Evolutionary conservation across 2,113 vertebrate species (phyloP), one percentile per base, ranked within the genome.

Genomic region (Picathartes gymnocephalus): DNA sequence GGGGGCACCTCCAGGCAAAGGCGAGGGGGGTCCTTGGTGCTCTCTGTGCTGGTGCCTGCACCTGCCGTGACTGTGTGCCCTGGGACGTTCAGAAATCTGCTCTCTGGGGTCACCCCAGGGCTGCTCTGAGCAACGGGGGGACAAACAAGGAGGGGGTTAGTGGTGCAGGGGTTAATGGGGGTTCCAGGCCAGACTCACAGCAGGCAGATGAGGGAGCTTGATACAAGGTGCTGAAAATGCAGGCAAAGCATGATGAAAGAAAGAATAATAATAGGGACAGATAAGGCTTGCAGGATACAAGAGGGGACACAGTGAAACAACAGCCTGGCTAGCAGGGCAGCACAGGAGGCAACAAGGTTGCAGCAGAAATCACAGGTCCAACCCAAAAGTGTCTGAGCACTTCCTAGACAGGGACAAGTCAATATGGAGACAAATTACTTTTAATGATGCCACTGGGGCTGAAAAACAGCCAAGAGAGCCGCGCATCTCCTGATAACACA

Each of bases 51-150:
- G 93, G 22, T 42, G 96, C 25, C 6, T 27, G 66, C 7, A 35
- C 80, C 92, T 87, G 24, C 76, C 87, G n/a, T 70, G 83, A 50
- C 58, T 77, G 19, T 18, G 82, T 64, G 84, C 86, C 85, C 87
- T 96, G 94, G 4, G 45, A 86, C 81, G 44, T 91, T 92, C 97
- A 93, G 93, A 95, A 84, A 95, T 95, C 91, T 91, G 79, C 81
- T 97, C 97, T 91, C 97, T 89, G 79, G 95, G 97, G 60, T 97
- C 98, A 90, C 97, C 97, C 97, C 96, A 93, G 86, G 92, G 92
- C 70, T 95, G 97, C 92, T 98, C 99, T 97, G 97, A 97, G 96
- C 95, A 81, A 88, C 18, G 25, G 57, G 81, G 85, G 95, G 86
- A 97, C 92, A 98, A 97, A 97, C 82, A 97, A 89, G 13, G 90